Percentiles rank a stretch among this genome's conserved stretches.
Conservation (phyloP, 2,888 invertebrate genomes). For the Macrosiphum euphorbiae region DNA sequence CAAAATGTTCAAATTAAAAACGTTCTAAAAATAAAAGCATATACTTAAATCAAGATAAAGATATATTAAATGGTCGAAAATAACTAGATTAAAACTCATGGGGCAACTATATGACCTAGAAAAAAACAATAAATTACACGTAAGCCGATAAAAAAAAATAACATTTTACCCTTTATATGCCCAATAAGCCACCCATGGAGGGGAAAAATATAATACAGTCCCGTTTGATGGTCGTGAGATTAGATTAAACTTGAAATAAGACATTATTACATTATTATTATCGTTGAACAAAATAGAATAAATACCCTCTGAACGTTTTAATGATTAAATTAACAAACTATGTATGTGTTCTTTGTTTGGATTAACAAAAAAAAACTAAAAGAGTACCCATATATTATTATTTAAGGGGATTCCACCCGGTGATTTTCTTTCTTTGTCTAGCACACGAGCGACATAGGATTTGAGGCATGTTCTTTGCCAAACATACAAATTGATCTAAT, state of each 20-base stretch:
- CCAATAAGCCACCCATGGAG: conserved; percentile 17
- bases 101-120: background rate
- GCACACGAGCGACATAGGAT: too few species aligned
- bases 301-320: background rate
- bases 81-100: background rate
- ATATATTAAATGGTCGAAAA: background rate
- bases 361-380: background rate
- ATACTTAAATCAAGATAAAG: background rate
- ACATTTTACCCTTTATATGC: background rate
- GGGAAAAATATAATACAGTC: background rate
- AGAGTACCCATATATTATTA: background rate
- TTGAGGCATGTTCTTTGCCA: too few species aligned
- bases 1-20: background rate
- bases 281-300: background rate
- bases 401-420: background rate
- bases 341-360: background rate
- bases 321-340: background rate
- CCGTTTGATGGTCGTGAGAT: background rate
- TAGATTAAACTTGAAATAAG: background rate
- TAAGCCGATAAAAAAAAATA: conserved; percentile 22
- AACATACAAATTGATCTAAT: too few species aligned
- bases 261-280: background rate
- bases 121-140: conserved; percentile 19
- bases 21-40: background rate
- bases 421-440: too few species aligned